phyloP scores from a whole-genome alignment of 2,113 vertebrate genomes.

The Stomatorhinus ivindoensis region DNA sequence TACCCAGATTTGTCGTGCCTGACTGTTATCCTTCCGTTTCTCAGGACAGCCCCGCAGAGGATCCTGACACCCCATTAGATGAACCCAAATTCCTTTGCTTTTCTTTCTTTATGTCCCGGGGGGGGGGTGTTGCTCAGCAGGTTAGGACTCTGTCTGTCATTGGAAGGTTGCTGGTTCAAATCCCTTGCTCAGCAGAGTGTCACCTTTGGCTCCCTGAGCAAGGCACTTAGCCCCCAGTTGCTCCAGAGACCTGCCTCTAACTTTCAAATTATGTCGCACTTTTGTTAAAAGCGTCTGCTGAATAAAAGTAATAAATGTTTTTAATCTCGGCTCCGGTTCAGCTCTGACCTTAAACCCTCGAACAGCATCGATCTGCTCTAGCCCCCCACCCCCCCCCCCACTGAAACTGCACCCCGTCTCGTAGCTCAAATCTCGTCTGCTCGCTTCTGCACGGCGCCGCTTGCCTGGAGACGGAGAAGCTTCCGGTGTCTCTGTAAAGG shows the following conservation, averaged over 20 bases:
- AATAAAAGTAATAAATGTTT: background rate
- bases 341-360: background rate
- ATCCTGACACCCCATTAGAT: background rate
- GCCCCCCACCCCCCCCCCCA: too few relatives aligned
- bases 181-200: background rate
- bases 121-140: background rate
- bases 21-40: background rate
- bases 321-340: background rate
- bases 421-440: background rate
- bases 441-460: background rate
- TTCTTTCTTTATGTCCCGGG: background rate
- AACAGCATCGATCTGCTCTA: background rate
- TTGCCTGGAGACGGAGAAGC: background rate
- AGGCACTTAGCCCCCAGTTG: background rate
- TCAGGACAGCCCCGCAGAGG: background rate
- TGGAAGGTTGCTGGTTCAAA: too few relatives aligned
- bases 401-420: background rate
- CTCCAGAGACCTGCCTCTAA: too few relatives aligned
- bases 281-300: background rate
- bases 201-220: background rate
- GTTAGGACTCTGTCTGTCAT: too few relatives aligned
- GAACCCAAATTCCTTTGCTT: background rate
- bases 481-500: too few relatives aligned
- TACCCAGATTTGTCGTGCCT: background rate
- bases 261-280: background rate